Conservation (phyloP, 2,113 vertebrate genomes). For the Tympanuchus pallidicinctus region DNA sequence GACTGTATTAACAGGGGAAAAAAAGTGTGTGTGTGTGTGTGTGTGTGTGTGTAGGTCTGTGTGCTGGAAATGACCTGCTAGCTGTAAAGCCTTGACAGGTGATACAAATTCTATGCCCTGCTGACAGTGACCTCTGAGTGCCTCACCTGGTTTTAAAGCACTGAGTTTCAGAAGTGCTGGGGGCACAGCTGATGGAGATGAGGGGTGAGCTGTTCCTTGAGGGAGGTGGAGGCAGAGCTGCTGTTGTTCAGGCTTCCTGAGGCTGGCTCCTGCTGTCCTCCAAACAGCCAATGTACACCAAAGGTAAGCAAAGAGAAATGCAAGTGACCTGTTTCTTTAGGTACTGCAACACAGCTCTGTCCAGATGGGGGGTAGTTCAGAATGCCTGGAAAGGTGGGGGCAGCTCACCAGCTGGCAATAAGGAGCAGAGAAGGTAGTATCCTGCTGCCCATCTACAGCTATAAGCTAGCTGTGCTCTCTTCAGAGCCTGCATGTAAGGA, state of each 20-base stretch:
- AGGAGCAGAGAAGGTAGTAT: rapidly evolving
- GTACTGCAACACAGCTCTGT: neutral
- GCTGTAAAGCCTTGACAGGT: neutral
- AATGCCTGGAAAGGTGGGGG: neutral
- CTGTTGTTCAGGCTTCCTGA: rapidly evolving
- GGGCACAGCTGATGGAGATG: neutral
- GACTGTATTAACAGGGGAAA: neutral
- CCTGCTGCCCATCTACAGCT: neutral
- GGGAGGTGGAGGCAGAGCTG: neutral
- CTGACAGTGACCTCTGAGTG: neutral
- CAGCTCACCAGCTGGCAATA: neutral
- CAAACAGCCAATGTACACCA: rapidly evolving
- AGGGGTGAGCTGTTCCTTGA: neutral
- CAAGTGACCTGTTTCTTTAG: neutral
- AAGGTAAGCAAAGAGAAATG: no score
- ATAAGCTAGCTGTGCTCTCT: neutral
- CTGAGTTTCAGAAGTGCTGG: neutral
- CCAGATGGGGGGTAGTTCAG: neutral
- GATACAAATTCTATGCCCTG: neutral
- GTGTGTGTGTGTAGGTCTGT: neutral
- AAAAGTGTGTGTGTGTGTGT: no score
- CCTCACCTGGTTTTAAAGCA: neutral
- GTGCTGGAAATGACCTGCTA: neutral
- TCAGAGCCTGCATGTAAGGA: neutral
- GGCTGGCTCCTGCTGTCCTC: neutral